These are phyloP conservation scores for Lates calcarifer DNA, from an alignment of 2,113 vertebrate genomes.

Conservation along the genomic window DNA sequence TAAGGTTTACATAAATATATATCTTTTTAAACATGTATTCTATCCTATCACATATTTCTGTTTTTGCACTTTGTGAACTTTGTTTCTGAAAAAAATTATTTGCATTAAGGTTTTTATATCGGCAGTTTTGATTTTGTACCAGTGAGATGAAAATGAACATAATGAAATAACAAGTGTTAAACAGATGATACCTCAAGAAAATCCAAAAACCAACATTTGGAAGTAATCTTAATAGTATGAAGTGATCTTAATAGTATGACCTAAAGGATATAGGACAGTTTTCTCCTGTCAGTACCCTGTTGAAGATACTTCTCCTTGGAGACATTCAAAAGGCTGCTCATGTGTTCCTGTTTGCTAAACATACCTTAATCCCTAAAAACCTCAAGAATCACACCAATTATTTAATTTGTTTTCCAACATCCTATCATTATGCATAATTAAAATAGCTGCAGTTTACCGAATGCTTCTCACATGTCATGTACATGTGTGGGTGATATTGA, in stretches of 20 bases:
- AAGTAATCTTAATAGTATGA: slow-evolving; percentile 23
- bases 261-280: slow-evolving; percentile 10
- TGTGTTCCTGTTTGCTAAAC: neutral
- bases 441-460: neutral
- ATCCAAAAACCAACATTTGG: slow-evolving; percentile 2
- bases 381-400: neutral
- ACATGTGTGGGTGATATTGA: slow-evolving; percentile 3
- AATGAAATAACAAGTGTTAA: neutral
- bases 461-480: neutral
- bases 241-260: slow-evolving; percentile 20
- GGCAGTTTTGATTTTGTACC: neutral
- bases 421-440: neutral
- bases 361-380: neutral
- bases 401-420: neutral
- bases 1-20: neutral
- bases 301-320: slow-evolving; percentile 13
- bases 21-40: neutral
- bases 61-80: neutral
- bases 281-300: neutral
- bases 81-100: neutral
- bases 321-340: neutral
- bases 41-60: neutral
- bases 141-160: neutral
- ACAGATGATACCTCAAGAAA: neutral
- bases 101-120: neutral